These are phyloP conservation scores for Leptosomus discolor DNA, from an alignment of 2,113 vertebrate genomes.

Conservation along the genomic window DNA sequence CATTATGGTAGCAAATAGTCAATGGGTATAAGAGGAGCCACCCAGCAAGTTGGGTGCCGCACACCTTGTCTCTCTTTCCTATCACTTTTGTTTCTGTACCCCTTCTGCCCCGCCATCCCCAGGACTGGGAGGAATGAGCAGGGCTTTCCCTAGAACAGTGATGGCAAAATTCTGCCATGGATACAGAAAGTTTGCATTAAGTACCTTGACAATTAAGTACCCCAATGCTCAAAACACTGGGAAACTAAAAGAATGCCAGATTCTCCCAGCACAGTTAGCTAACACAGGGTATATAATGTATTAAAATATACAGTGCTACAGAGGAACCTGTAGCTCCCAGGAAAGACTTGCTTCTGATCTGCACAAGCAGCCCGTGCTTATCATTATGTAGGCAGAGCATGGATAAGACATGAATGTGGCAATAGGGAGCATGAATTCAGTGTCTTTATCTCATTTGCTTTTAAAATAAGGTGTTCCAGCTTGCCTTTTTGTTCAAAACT, in stretches of 20 bases:
- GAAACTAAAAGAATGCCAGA: not conserved
- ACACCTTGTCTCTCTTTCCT: not conserved
- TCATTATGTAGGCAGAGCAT: not conserved
- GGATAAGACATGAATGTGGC: not conserved
- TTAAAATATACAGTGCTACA: not conserved
- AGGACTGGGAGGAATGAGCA: not conserved
- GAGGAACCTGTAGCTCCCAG: not conserved
- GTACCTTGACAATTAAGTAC: not conserved
- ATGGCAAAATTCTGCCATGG: not conserved
- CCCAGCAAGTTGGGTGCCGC: not conserved
- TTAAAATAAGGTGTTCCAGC: not conserved
- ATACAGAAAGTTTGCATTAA: not conserved
- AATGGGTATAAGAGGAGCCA: not conserved
- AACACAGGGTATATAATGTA: not conserved
- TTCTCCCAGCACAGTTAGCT: not conserved
- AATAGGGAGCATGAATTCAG: not conserved
- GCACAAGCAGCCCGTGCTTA: not conserved
- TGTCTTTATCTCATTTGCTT: not conserved
- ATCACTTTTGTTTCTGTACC: not conserved
- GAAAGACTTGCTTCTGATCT: not conserved
- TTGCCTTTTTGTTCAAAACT: not conserved
- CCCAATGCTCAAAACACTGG: not conserved
- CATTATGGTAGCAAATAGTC: not conserved
- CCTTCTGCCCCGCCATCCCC: fast-evolving
- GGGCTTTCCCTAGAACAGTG: not conserved